Evolutionary conservation across 2,797 vertebrate species (phyloP), one percentile per base, ranked within the genome.

Genomic region (Falco naumanni): DNA sequence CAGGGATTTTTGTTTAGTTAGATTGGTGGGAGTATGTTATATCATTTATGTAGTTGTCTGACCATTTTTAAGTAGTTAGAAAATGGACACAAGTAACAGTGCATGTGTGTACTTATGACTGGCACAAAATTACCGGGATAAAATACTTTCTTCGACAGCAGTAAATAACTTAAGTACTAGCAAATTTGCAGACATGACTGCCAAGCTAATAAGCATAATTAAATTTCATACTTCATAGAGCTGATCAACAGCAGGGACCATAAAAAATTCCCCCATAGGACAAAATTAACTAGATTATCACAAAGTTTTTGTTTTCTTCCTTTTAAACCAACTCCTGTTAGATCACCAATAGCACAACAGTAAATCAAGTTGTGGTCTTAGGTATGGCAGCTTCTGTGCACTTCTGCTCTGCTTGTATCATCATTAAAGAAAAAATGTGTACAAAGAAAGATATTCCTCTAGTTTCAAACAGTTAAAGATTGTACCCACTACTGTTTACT

Each of bases 131-230:
- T 54, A 72, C 74, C 17, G 3, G 11, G 8, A 68, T 69, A 89
- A 85, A 74, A 54, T 6, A 8, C 14, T 82, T 59, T 45, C 33
- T 96, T 81, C 57, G 79, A 92, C 51, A 78, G 53, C n/a, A 97
- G 53, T 84, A 87, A 82, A 51, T 70, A 61, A 75, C 24, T 95
- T 91, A 70, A 96, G 41, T 25, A 4, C 19, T 60, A 84, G 51
- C 25, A 94, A 51, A 33, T 39, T 64, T 51, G 48, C 29, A 71
- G 64, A 89, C 29, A 85, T 8, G 5, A 80, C 64, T 75, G 29
- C 33, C 47, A 70, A 88, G 39, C 33, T 89, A 94, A 64, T 56
- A 91, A 90, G 56, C 31, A 37, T 69, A 89, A 84, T 95, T 88
- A 81, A 66, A 83, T 79, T 76, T 86, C 45, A 47, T 79, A 77